Evolutionary conservation across 2,113 vertebrate species (phyloP).

Genomic region (Murina feae): DNA sequence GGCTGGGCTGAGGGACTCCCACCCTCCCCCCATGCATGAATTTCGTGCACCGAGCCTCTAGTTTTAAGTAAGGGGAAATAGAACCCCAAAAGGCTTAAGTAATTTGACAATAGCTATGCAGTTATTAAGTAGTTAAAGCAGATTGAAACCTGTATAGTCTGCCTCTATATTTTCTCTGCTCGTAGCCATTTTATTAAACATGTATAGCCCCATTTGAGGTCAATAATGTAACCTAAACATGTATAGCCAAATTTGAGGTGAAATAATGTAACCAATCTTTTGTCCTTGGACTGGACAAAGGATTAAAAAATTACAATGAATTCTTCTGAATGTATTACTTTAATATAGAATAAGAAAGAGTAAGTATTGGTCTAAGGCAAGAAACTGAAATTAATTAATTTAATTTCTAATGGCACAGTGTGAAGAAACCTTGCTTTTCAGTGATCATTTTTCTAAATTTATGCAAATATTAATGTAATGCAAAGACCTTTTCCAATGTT

Average conservation of each 20-base stretch:
- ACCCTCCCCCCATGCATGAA: no score
- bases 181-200: background rate
- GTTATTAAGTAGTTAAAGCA: background rate
- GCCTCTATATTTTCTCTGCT: background rate
- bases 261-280: slow-evolving; percentile 40
- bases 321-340: slow-evolving; percentile 65
- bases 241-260: slow-evolving; percentile 52
- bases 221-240: slow-evolving; percentile 24
- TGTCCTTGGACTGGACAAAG: background rate
- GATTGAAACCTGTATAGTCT: background rate
- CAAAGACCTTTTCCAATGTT: slow-evolving; percentile 39
- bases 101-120: background rate
- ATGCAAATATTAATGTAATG: slow-evolving; percentile 56
- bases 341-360: slow-evolving; percentile 58
- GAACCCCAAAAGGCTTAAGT: background rate
- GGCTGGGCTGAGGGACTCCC: no score
- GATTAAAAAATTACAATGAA: slow-evolving; percentile 64
- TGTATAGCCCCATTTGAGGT: slow-evolving; percentile 51
- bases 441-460: slow-evolving; percentile 62
- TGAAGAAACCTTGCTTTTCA: slow-evolving; percentile 54
- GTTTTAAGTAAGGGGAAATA: background rate
- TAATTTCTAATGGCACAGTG: slow-evolving; percentile 65
- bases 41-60: no score
- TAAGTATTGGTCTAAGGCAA: slow-evolving; percentile 61
- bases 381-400: slow-evolving; percentile 65